Percentiles rank a stretch among this genome's conserved stretches.
Evolutionary conservation across 2,113 vertebrate species (phyloP).

Genomic region (Thunnus maccoyii): DNA sequence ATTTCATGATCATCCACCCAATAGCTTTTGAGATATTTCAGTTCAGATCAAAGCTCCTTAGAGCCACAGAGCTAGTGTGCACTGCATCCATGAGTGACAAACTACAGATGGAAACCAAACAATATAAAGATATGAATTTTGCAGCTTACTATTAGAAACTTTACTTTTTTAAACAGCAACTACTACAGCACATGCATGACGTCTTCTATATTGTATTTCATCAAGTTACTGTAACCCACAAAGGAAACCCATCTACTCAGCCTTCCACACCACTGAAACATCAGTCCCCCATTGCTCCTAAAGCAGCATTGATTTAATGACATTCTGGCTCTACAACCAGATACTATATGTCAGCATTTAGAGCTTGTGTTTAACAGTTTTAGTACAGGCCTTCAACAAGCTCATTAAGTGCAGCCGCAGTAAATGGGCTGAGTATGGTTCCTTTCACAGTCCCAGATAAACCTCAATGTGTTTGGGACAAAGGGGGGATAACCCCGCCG

Average conservation of each 20-base stretch:
- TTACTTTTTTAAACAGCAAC: background rate
- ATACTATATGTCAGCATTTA: constrained; percentile 66
- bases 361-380: constrained; percentile 70
- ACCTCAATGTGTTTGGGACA: constrained; percentile 71
- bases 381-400: constrained; percentile 69
- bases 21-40: too few relatives aligned
- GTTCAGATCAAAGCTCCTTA: too few relatives aligned
- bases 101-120: background rate
- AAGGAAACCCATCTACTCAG: constrained; percentile 1
- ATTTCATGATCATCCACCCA: too few relatives aligned
- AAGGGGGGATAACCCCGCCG: constrained; percentile 60
- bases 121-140: background rate
- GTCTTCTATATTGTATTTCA: background rate
- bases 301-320: constrained; percentile 69
- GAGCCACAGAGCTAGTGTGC: too few relatives aligned
- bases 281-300: constrained; percentile 32
- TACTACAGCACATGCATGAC: background rate
- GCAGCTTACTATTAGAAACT: background rate
- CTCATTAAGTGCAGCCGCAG: constrained; percentile 74
- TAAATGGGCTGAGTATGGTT: constrained; percentile 64
- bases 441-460: constrained; percentile 77
- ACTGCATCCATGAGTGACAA: too few relatives aligned
- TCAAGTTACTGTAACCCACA: background rate
- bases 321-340: constrained; percentile 32
- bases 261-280: background rate